A percentile compares a stretch with the other conserved stretches of the same genome.
Evolutionary conservation across 2,113 vertebrate species (phyloP).

Genomic region (Sterna hirundo): DNA sequence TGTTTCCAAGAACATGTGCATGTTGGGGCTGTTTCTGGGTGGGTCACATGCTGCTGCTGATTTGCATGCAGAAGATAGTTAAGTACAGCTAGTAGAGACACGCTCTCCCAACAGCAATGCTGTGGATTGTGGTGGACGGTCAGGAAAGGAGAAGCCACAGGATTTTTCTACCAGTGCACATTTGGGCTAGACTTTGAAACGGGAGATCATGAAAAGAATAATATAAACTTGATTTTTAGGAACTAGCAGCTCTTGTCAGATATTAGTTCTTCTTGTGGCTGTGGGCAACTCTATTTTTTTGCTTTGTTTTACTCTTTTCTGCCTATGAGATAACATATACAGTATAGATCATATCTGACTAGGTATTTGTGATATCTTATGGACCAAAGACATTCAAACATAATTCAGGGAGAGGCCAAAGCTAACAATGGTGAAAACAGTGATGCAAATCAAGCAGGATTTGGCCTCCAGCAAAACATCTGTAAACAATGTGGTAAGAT

Average conservation of each 20-base stretch:
- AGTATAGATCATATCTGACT: neutral
- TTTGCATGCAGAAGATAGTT: neutral
- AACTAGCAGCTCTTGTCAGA: neutral
- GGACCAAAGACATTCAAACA: neutral
- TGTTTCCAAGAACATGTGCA: neutral
- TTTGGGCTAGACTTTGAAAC: constrained; percentile 16
- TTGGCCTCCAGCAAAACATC: constrained; percentile 6
- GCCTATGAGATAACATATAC: neutral
- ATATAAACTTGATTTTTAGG: neutral
- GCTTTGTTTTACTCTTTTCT: neutral
- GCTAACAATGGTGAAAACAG: neutral
- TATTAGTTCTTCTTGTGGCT: neutral
- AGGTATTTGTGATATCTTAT: neutral
- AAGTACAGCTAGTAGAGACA: constrained; percentile 11
- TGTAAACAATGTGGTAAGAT: neutral
- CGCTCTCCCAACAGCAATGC: neutral
- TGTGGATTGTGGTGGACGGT: neutral
- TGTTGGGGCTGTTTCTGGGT: constrained; percentile 3
- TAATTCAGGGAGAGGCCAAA: neutral
- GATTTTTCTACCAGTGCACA: neutral
- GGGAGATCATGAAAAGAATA: neutral
- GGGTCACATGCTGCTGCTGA: neutral
- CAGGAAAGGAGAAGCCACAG: neutral
- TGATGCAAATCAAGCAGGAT: neutral
- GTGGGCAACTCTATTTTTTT: neutral